These are phyloP conservation scores for Trematomus bernacchii DNA, from an alignment of 2,797 vertebrate genomes.

Conservation along the genomic window DNA sequence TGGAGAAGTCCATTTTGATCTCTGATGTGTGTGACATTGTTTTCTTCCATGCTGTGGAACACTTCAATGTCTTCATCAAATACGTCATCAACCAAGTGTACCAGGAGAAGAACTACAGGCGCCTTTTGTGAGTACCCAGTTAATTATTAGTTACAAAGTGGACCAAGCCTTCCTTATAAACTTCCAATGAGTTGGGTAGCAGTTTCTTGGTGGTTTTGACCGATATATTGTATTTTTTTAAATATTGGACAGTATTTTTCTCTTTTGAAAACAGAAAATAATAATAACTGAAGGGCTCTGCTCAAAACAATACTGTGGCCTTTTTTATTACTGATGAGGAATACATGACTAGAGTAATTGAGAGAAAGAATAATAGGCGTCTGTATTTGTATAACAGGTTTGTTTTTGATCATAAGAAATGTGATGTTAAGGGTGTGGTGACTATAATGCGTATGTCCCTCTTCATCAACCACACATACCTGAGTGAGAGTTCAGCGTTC, in stretches of 20 bases:
- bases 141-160: not conserved
- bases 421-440: conserved; percentile 53
- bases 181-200: too few species aligned
- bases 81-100: conserved; percentile 98
- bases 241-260: not conserved
- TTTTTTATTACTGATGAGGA: conserved; percentile 15
- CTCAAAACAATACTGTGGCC: not conserved
- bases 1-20: conserved; percentile 93
- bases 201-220: not conserved
- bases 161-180: not conserved
- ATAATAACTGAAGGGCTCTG: not conserved
- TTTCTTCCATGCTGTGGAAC: conserved; percentile 85
- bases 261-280: conserved; percentile 4
- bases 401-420: conserved; percentile 43
- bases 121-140: conserved; percentile 91
- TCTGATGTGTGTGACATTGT: conserved; percentile 97
- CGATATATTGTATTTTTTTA: not conserved
- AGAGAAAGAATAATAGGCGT: conserved; percentile 14
- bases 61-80: conserved; percentile 94
- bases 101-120: conserved; percentile 95
- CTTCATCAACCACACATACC: conserved; percentile 52
- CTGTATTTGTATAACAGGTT: conserved; percentile 50
- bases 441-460: conserved; percentile 24
- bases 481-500: conserved; percentile 37
- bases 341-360: not conserved